Percentiles rank a stretch among this genome's conserved stretches.
Evolutionary conservation across 1,140 invertebrate species (phyloP).

Genomic region (Colletes gigas): DNA sequence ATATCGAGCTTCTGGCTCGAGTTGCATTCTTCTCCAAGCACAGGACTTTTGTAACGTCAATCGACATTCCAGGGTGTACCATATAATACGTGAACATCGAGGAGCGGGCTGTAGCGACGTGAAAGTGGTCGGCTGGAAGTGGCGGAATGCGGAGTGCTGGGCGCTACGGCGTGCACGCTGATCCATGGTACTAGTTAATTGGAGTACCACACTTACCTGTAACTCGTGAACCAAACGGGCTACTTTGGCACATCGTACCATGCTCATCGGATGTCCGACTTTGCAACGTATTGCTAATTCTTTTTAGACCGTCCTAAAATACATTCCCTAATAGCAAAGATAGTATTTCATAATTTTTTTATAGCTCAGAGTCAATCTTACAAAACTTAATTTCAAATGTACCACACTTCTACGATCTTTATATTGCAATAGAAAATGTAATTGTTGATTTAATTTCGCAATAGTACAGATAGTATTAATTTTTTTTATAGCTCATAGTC

Average conservation of each 20-base stretch:
- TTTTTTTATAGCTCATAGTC: no score
- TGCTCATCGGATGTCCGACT: not conserved
- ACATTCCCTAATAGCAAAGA: no score
- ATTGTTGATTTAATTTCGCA: no score
- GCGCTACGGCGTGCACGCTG: slow-evolving; percentile 45
- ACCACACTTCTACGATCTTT: no score
- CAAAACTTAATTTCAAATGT: no score
- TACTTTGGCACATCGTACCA: not conserved
- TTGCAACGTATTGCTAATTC: not conserved
- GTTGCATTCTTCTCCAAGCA: slow-evolving; percentile 20
- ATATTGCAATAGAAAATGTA: no score
- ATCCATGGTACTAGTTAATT: slow-evolving; percentile 56
- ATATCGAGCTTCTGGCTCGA: slow-evolving; percentile 16
- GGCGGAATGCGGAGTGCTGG: slow-evolving; percentile 63
- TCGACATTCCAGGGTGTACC: slow-evolving; percentile 58
- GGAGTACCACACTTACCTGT: slow-evolving; percentile 23
- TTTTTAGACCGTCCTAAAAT: no score
- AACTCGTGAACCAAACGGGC: slow-evolving; percentile 1
- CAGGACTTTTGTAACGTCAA: slow-evolving; percentile 48
- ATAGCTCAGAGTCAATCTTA: no score
- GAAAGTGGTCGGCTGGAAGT: slow-evolving; percentile 62
- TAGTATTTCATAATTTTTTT: no score
- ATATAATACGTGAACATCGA: slow-evolving; percentile 56
- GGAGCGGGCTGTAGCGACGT: slow-evolving; percentile 47
- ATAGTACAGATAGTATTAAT: no score